Evolutionary conservation across 2,797 vertebrate species (phyloP), one percentile per base, ranked within the genome.

Genomic region (Amphiprion clarkii): DNA sequence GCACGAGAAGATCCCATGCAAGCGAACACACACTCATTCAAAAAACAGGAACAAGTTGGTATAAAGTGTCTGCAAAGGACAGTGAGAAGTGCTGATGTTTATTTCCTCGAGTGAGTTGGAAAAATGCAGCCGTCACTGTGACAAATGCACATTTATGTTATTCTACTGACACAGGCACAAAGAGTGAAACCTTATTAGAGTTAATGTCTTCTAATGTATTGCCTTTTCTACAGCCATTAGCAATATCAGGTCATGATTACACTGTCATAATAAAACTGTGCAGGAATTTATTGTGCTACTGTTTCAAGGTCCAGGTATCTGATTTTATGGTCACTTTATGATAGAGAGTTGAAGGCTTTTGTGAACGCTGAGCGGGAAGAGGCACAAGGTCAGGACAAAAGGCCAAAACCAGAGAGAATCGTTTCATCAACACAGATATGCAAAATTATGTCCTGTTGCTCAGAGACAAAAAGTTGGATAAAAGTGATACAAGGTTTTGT

Each of bases 321-420:
- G 57, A 42, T 61, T 79, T 76, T 81, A 77, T 68, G 44, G 71
- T 59, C 2, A 0, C 19, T 81, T 79, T 83, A 86, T 58, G 58
- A 48, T 2, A 3, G 14, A 3, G 14, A 61, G 67, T 0, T 73
- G 53, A 79, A 82, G 74, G 66, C 23, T 81, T 68, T 19, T 1
- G 27, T 61, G 31, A 49, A 25, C 2, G 44, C n/a, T 44, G 71
- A 66, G 64, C 9, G 0, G 61, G 42, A 73, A 40, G 42, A 74
- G 10, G 39, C 19, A 56, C 6, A 0, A 29, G 36, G 73, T 69
- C 53, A 51, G 51, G 16, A 55, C 44, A 65, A 59, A 46, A 54
- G 51, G 52, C 16, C 44, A 51, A 23, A 14, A 39, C 1, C 46
- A 63, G 49, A 83, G 36, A 49, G 48, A 69, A 55, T 61, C 10